Evolutionary conservation across 2,797 vertebrate genomes (phyloP), one percentile per base, ranked within the genome.

Genomic region (Bucorvus abyssinicus): DNA sequence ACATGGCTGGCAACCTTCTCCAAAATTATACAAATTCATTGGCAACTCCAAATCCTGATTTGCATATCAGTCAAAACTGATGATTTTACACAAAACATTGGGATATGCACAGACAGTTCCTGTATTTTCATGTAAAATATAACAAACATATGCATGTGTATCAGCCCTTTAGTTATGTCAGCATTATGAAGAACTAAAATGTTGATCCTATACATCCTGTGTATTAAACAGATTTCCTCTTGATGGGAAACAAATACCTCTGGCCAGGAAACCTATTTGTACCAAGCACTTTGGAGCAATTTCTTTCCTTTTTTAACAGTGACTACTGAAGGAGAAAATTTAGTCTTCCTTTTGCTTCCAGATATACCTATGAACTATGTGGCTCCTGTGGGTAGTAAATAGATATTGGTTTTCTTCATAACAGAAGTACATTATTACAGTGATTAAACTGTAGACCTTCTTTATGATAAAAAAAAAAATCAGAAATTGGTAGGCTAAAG

Each of bases 351-450:
- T 69, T 93, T 75, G 7, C 69, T 89, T 74, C 61, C 55, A 69
- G 65, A 69, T 74, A 44, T 59, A 70, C 29, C 44, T 79, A 44
- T 24, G 75, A 79, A 83, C 59, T 76, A 32, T 70, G 21, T 23
- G 7, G 74, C 45, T 79, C 70, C 76, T 55, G 27, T 1, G 26
- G 53, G 70, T 29, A 69, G 60, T 84, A 95, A 94, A 93, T 84
- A 95, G 80, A 49, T 89, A 95, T 86, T 84, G 92, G 94, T 95
- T 95, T 95, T 93, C 67, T 49, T 92, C 89, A 56, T 83, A 93
- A 74, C 26, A 82, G 42, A 87, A 94, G 59, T 71, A 71, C 64
- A 42, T 93, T 93, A 91, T 96, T 93, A 40, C 68, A 45, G 42
- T 89, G 84, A 96, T 96, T 96, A 95, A 95, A 92, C 57, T 34